A percentile compares a stretch with the other conserved stretches of the same genome.
Conservation (phyloP, 2,888 invertebrate genomes). For the Entomobrya proxima region DNA sequence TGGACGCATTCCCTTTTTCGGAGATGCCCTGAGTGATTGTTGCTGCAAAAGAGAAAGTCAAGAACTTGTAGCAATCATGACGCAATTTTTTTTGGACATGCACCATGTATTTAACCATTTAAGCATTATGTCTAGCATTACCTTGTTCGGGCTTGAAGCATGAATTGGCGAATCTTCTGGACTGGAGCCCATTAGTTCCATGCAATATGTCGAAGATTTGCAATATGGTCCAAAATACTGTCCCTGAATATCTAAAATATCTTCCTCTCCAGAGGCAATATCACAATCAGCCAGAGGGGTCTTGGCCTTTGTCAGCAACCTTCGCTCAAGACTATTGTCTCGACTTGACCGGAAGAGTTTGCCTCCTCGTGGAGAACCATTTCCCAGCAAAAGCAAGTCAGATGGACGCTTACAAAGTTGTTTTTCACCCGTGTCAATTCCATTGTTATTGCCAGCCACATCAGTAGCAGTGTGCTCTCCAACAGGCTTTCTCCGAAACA, state of each 20-base stretch:
- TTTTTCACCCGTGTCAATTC: background rate
- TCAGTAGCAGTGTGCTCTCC: background rate
- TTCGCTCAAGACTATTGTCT: constrained; percentile 52
- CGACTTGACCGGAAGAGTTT: constrained; percentile 28
- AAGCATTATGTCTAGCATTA: no score
- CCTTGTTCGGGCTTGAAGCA: constrained; percentile 21
- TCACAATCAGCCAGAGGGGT: constrained; percentile 76
- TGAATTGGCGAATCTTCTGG: constrained; percentile 61
- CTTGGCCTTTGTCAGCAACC: constrained; percentile 41
- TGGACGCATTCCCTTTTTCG: constrained; percentile 21
- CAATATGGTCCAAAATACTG: constrained; percentile 73
- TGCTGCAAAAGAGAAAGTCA: constrained; percentile 24
- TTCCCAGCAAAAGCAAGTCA: constrained; percentile 39
- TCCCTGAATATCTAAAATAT: constrained; percentile 76
- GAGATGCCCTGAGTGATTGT: background rate
- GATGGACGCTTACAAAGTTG: constrained; percentile 59
- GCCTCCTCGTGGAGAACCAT: constrained; percentile 42
- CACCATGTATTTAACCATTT: background rate
- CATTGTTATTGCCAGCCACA: background rate
- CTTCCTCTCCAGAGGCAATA: constrained; percentile 79
- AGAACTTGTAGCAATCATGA: no score
- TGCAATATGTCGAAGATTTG: constrained; percentile 34
- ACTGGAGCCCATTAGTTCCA: constrained; percentile 57
- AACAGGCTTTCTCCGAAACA: constrained; percentile 7
- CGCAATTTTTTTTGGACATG: no score